These are phyloP conservation scores for Dipodomys ordii DNA, from an alignment of 2,113 vertebrate genomes.

Conservation along the genomic window DNA sequence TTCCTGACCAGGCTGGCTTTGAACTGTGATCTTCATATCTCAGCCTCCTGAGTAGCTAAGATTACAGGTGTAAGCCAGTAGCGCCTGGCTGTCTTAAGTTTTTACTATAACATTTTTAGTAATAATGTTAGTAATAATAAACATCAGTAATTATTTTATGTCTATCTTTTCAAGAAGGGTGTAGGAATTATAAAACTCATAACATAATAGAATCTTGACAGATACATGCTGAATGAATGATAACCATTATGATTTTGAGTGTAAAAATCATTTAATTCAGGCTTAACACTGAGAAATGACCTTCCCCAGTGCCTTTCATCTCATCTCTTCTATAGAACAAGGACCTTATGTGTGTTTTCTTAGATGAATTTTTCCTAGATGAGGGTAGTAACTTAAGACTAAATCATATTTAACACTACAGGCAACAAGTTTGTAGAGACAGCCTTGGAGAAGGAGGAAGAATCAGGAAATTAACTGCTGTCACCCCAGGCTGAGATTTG, in stretches of 20 bases:
- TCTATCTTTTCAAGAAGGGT: slow-evolving; percentile 17
- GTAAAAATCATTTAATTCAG: background rate
- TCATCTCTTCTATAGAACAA: background rate
- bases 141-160: slow-evolving; percentile 22
- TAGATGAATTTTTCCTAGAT: background rate
- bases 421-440: background rate
- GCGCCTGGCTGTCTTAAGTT: background rate
- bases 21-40: too few species aligned
- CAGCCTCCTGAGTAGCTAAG: too few species aligned
- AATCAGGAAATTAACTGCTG: background rate
- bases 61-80: too few species aligned
- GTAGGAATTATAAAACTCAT: background rate
- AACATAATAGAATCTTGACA: background rate
- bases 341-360: background rate
- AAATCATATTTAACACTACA: background rate
- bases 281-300: slow-evolving; percentile 4
- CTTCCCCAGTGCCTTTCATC: background rate
- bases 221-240: slow-evolving; percentile 9
- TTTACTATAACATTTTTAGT: slow-evolving; percentile 13
- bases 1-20: too few species aligned
- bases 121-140: background rate
- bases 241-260: background rate
- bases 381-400: background rate
- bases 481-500: background rate
- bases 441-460: background rate